Evolutionary conservation across 2,113 vertebrate species (phyloP), one percentile per base, ranked within the genome.

Genomic region (Pachyramphus minor): DNA sequence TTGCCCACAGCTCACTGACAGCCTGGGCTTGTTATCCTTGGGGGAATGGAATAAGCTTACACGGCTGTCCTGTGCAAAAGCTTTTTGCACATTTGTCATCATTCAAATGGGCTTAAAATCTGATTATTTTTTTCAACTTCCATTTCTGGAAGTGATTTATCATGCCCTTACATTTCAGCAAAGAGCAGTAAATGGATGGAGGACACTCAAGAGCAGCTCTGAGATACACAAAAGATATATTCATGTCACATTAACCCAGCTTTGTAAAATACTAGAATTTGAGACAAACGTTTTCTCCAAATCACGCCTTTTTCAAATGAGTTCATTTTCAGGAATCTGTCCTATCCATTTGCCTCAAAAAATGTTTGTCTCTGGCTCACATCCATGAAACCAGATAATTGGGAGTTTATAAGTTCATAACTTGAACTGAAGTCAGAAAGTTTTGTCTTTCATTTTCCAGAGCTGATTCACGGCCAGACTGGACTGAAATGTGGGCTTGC

Each of bases 321-420:
- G 76, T 60, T 95, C 86, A 94, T 80, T 92, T 90, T 90, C 93
- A 96, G 90, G 94, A 93, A 90, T 52, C 44, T 92, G 62, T 63
- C 66, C 69, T 66, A 89, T 28, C 64, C 21, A 22, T 62, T 89
- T 1, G 22, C 64, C 87, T 93, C 21, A 2, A 92, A 93, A 87
- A 93, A 92, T 50, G 87, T 75, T 75, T 75, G 72, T 59, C 85
- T 87, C 74, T 95, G 96, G 92, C 95, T 81, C 0, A 0, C 1
- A 2, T 93, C 93, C 90, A 95, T 41, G 44, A 41, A 75, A 89
- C 23, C 73, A 90, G 92, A 92, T 94, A 93, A 95, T n/a, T 60
- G 56, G 42, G 84, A 97, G 82, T 94, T 80, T 95, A 8, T 44
- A 92, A 90, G 92, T 85, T 97, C 90, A 47, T 76, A 94, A 96